Base-by-base conservation (phyloP, 2,113 vertebrate species). In the Coptodon rendalli region DNA sequence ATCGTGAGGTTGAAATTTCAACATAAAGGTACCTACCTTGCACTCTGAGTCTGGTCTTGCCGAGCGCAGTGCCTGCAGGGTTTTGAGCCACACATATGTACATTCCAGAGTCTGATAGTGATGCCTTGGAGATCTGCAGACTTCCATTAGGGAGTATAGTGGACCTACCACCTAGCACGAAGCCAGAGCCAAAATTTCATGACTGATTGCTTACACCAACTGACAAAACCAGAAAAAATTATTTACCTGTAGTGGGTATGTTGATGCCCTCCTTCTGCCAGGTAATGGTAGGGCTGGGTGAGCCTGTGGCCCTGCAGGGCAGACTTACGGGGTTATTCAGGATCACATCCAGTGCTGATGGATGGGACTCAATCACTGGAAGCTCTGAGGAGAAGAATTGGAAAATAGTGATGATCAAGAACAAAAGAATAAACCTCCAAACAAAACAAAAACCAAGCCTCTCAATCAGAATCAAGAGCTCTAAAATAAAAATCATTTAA, bases 231-330 rank as follows among this genome's bases (percentile, higher is more conserved):
- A 6, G 17, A 71, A 14, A 38, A 8, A 4, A 34, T 71, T 2
- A 34, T 54, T 84, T 96, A 99, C 98, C 97, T 96, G 97, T 93
- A 17, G 96, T 96, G 81, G 95, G 87, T 84, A 99, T 92, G 86
- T 93, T 98, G 93, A 99, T 97, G 92, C 99, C 98, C 94, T 99
- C 99, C 90, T 99, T 99, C 92, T 99, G 99, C 99, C 99, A 99
- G 0, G 96, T 97, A 85, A 99, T 96, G 53, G 98, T 90, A 0
- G 99, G 99, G 17, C 40, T 96, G 56, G 98, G 99, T 2, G 96
- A 97, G n/a, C 99, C 99, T 1, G 84, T 94, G 2, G 97, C 97
- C 48, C 96, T 96, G 92, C 98, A 99, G 0, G 98, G 98, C 63
- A 99, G 94, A 19, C 97, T 94, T 88, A 98, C 22, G 12, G 97